Evolutionary conservation across 1,140 invertebrate genomes (phyloP).

Genomic region (Yoshiicerus persimilis): DNA sequence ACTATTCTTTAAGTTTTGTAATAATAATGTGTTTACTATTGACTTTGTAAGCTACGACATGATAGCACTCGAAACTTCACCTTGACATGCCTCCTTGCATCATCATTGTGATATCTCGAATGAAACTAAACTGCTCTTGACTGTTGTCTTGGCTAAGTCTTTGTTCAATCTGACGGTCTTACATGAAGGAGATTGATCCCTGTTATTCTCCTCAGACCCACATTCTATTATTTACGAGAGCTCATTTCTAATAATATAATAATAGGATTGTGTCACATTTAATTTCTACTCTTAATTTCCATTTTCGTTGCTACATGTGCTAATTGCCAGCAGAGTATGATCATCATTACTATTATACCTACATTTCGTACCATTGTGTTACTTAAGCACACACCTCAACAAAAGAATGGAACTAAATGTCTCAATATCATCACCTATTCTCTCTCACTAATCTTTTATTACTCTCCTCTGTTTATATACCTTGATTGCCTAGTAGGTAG

Average conservation of each 20-base stretch:
- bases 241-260: not conserved
- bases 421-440: not conserved
- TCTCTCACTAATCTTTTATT: no score
- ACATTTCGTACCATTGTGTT: not conserved
- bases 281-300: no score
- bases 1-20: not conserved
- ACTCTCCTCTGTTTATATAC: no score
- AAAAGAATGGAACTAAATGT: not conserved
- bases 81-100: not conserved
- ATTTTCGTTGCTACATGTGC: no score
- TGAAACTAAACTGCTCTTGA: not conserved
- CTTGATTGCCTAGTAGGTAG: no score
- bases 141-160: not conserved
- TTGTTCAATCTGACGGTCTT: not conserved
- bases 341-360: no score
- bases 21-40: not conserved
- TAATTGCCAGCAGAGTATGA: not conserved
- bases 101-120: not conserved
- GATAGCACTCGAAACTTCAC: not conserved
- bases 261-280: not conserved
- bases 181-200: not conserved
- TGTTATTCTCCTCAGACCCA: not conserved
- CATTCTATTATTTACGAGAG: not conserved
- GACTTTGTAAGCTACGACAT: not conserved
- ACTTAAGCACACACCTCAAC: not conserved